Base-by-base conservation (phyloP, 2,888 invertebrate genomes). In the Phortica magna region DNA sequence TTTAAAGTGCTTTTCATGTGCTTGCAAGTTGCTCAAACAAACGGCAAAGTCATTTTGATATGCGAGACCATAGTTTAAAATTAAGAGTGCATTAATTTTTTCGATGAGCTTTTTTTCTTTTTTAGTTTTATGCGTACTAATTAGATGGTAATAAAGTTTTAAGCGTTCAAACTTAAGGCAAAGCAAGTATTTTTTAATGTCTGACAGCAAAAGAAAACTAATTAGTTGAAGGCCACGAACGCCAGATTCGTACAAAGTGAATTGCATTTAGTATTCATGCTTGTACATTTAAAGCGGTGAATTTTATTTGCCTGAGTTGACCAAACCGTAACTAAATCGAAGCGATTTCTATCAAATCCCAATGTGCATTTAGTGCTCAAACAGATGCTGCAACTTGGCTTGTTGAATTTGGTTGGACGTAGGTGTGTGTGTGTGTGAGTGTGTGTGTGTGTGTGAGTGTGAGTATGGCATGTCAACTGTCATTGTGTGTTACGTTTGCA, bases 71-170 rank as follows among this genome's bases (percentile, higher is more conserved):
- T 65, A 65, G n/a, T 65, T 65, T 14, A 22, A 39, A 39, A 10
- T 39, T 14, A 39, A 39, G 9, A 65, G 65, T 31, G 31, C 31
- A 31, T 4, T 31, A 31, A 12, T 65, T 65, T 65, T 65, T 14
- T 14, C 10, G 2, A 2, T 31, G 39, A 31, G 14, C 31, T 31
- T 31, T 31, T 31, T 1, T 55, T 14, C 2, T 55, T 9, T 12
- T 65, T 31, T 39, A 39, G n/a, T 0, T 9, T 64, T 65, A 39
- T 83, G 81, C 79, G 77, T 82, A 83, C 87, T 85, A 87, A 85
- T 85, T 85, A 87, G 84, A 86, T 79, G 83, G 80, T 85, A 87
- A 85, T 87, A 85, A 85, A 83, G 84, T 85, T 85, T 83, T 39
- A 22, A 48, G 75, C 74, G 64, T 42, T 55, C 31, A 73, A 76